Evolutionary conservation across 2,113 vertebrate species (phyloP), one percentile per base, ranked within the genome.

Genomic region (Hemiscyllium ocellatum): DNA sequence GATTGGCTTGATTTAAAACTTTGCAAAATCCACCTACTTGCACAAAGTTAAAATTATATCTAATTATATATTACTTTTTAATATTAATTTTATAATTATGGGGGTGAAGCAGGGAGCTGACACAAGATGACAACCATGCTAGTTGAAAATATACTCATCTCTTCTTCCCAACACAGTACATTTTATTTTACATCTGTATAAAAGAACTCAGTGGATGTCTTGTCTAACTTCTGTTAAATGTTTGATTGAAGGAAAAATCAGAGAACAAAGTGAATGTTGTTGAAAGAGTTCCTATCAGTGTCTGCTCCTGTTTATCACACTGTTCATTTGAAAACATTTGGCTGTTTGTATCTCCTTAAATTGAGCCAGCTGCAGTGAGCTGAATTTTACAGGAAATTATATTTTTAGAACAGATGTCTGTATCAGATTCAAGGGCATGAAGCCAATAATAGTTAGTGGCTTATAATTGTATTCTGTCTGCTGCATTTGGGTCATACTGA

Each of bases 351-450:
- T 72, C 68, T 95, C 26, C 94, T 95, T 50, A 70, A 72, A 95
- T 72, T 95, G 94, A 72, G 94, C 68, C 94, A 95, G 94, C 94
- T 95, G 94, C 94, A 95, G 68, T 95, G 94, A 95, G 94, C 94
- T 95, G 72, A 95, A 95, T 95, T 95, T 95, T 95, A 72, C 68
- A 70, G 69, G 94, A 95, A 95, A 72, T 95, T 93, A 93, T 93
- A 93, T 93, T 95, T 95, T 72, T 72, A 95, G 94, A 95, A 95
- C 94, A 95, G 69, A 94, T 94, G 68, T 94, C 93, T 94, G 65
- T 94, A 69, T 94, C 68, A 22, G 93, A 95, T 95, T 95, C 94
- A 95, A 50, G 69, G 68, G 94, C 68, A 76, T 52, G 10, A 1
- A 24, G 94, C 94, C 94, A 95, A 72, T 76, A 95, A 70, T 95